Conservation (phyloP, 2,797 vertebrate genomes). For the Alosa sapidissima region DNA sequence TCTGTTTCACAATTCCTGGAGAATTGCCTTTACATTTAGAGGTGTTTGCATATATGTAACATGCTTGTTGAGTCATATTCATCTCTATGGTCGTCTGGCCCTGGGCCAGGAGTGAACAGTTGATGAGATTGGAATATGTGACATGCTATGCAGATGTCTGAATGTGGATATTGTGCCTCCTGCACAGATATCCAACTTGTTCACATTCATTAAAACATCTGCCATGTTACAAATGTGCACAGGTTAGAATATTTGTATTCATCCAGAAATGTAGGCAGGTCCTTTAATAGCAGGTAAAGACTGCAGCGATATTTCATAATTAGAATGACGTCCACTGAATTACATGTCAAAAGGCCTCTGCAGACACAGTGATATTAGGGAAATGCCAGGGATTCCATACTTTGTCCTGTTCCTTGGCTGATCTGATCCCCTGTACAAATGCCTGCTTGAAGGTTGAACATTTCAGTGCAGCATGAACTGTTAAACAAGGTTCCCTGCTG, state of each 20-base stretch:
- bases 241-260: too few species aligned
- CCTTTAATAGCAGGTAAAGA: background rate
- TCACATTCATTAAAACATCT: too few species aligned
- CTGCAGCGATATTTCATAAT: background rate
- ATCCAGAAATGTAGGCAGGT: too few species aligned
- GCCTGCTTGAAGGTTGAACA: background rate
- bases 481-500: slow-evolving; percentile 73
- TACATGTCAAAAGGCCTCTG: background rate
- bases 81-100: too few species aligned
- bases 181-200: too few species aligned
- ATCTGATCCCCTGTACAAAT: background rate
- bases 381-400: background rate
- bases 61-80: too few species aligned
- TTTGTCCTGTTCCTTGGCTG: background rate
- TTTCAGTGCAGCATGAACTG: slow-evolving; percentile 55
- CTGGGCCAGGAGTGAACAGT: background rate
- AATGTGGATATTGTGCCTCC: background rate
- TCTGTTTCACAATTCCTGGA: too few species aligned
- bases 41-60: too few species aligned
- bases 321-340: background rate
- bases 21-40: too few species aligned
- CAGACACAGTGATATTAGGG: background rate
- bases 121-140: background rate
- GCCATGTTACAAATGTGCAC: too few species aligned
- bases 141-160: background rate